Evolutionary conservation across 2,888 invertebrate species (phyloP).

Genomic region (Odontocolon sp.): DNA sequence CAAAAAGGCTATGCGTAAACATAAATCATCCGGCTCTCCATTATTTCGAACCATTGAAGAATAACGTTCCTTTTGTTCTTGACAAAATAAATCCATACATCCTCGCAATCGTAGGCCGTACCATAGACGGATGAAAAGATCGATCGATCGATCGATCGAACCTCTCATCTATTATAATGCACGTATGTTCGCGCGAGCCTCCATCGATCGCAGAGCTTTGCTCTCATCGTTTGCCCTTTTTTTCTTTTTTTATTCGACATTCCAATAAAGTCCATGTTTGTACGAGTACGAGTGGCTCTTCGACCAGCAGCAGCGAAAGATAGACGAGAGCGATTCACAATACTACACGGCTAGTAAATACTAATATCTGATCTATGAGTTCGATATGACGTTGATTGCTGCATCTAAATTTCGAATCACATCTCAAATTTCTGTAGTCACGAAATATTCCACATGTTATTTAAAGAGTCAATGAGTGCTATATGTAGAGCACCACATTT

Average conservation of each 20-base stretch:
- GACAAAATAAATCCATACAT: conserved; percentile 16
- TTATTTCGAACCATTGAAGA: not conserved
- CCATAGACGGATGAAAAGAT: not conserved
- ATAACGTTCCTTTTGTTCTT: no score
- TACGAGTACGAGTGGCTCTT: conserved; percentile 19
- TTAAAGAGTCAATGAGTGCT: not conserved
- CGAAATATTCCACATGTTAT: no score
- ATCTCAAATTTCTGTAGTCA: no score
- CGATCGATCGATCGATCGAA: no score
- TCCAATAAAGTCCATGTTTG: conserved; percentile 57
- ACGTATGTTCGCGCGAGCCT: no score
- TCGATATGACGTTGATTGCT: no score
- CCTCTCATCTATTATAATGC: no score
- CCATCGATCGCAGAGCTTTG: conserved; percentile 40
- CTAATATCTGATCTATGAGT: no score
- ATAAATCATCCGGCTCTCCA: conserved; percentile 15
- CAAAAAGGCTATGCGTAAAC: conserved; percentile 39
- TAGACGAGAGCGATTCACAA: no score
- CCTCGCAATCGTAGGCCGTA: no score
- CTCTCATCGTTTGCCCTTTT: conserved; percentile 31
- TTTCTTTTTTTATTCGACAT: conserved; percentile 29
- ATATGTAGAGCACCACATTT: conserved; percentile 31
- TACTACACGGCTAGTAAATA: no score
- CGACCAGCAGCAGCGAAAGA: not conserved
- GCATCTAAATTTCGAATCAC: no score